Evolutionary conservation across 2,797 vertebrate species (phyloP), one percentile per base, ranked within the genome.

Genomic region (Taeniopygia guttata): DNA sequence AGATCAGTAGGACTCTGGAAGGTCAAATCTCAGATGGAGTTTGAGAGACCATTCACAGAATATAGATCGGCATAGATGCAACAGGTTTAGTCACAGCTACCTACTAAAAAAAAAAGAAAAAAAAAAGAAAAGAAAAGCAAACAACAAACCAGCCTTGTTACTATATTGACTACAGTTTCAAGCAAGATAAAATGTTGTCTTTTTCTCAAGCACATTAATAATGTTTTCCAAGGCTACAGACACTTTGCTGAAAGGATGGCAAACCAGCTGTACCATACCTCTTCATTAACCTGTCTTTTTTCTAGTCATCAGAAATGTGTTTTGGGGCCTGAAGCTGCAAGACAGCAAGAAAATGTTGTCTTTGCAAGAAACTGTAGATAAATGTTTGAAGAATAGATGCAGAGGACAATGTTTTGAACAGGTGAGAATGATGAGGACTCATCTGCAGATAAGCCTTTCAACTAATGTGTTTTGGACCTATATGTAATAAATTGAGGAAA

Each of bases 101-200:
- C 6, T 30, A 40, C 49, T 3, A 2, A 40, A 19, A 48, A 51
- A 11, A 54, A 45, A n/a, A n/a, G n/a, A n/a, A 2, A 40, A 19
- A 48, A 51, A 23, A 20, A 46, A 46, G 36, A 36, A 22, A 72
- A 0, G 0, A 30, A 29, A 74, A 81, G 66, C n/a, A 84, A 80
- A 49, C 34, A 68, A 51, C 9, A 72, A 91, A 45, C 13, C 26
- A 78, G 16, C 16, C 49, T 34, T 81, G 23, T 45, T 86, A 74
- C 64, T 78, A 10, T 42, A 84, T 42, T 8, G 25, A 92, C 82
- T 87, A 60, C 38, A 68, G 32, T 84, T 90, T 95, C 67, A 87
- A 95, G 60, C 32, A 89, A 90, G 90, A 95, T 68, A 87, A 87
- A 91, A 95, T 40, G 48, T 43, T 91, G 76, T 74, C 45, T 70